phyloP scores from a whole-genome alignment of 1,140 invertebrate genomes.

The Lasioglossum baleicum region DNA sequence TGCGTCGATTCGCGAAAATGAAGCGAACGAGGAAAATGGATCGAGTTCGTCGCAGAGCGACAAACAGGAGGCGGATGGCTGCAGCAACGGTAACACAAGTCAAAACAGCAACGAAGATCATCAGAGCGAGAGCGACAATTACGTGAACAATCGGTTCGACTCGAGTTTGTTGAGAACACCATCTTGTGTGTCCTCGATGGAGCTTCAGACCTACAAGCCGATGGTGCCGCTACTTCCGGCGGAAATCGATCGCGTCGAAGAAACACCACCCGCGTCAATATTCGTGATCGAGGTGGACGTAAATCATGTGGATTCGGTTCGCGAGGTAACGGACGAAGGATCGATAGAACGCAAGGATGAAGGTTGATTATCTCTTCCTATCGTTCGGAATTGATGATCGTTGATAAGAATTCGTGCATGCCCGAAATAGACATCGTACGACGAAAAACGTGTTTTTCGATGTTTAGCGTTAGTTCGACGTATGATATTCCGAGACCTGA shows the following conservation, averaged over 20 bases:
- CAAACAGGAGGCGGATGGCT: constrained; percentile 25
- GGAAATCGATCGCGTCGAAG: constrained; percentile 35
- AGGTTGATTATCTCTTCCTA: constrained; percentile 2
- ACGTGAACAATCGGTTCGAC: background rate
- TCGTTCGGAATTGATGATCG: background rate
- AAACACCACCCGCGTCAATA: constrained; percentile 55
- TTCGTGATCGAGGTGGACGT: constrained; percentile 68
- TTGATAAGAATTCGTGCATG: background rate
- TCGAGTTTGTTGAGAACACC: constrained; percentile 3
- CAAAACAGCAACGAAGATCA: constrained; percentile 37
- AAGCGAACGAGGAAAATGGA: background rate
- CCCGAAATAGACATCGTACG: background rate
- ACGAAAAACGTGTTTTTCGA: background rate
- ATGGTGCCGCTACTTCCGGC: constrained; percentile 41
- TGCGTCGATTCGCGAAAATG: constrained; percentile 37
- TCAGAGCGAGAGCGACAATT: constrained; percentile 37
- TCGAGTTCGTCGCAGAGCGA: constrained; percentile 28
- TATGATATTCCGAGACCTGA: constrained; percentile 15
- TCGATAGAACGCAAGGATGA: constrained; percentile 25
- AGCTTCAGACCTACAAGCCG: constrained; percentile 56
- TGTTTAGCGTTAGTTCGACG: constrained; percentile 27
- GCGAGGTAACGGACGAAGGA: constrained; percentile 34
- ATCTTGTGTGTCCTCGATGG: constrained; percentile 36
- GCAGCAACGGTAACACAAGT: background rate
- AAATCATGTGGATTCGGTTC: constrained; percentile 47